These are phyloP conservation scores for Eptatretus burgeri DNA, from an alignment of 2,113 vertebrate genomes.

Conservation along the genomic window DNA sequence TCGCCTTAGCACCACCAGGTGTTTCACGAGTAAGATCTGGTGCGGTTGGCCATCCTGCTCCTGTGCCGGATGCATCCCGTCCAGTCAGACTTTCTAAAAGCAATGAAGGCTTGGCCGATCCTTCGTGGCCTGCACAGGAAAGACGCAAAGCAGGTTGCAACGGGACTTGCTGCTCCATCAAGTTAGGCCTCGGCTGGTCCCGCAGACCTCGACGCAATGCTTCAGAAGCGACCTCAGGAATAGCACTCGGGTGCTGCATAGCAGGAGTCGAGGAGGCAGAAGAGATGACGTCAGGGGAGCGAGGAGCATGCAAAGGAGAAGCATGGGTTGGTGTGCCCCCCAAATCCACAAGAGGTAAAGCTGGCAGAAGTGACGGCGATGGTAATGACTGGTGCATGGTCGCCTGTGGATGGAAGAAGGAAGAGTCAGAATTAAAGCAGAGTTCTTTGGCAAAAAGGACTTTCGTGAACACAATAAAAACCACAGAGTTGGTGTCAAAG, in stretches of 20 bases:
- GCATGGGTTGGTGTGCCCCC: slow-evolving; percentile 42
- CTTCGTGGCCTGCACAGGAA: not conserved
- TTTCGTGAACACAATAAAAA: not conserved
- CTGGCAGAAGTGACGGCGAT: slow-evolving; percentile 16
- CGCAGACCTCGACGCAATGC: slow-evolving; percentile 33
- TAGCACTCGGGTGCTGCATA: slow-evolving; percentile 57
- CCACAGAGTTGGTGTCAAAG: too few relatives aligned
- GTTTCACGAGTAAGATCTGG: slow-evolving; percentile 91
- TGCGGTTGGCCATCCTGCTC: slow-evolving; percentile 55
- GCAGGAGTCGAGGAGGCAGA: slow-evolving; percentile 42
- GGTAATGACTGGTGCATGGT: not conserved
- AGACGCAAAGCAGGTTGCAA: not conserved
- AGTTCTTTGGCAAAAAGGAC: slow-evolving; percentile 2
- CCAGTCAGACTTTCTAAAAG: not conserved
- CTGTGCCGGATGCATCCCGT: slow-evolving; percentile 22
- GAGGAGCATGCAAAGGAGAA: slow-evolving; percentile 46
- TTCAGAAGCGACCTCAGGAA: slow-evolving; percentile 77
- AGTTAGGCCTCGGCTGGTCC: not conserved
- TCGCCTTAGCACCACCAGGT: slow-evolving; percentile 37
- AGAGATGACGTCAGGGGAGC: slow-evolving; percentile 85
- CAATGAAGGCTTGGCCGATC: not conserved
- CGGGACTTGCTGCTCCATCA: too few relatives aligned
- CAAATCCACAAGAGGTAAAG: slow-evolving; percentile 25
- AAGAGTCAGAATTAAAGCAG: not conserved
- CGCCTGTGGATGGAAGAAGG: not conserved